Base-by-base conservation (phyloP, 2,888 invertebrate genomes). In the Sisyra nigra region DNA sequence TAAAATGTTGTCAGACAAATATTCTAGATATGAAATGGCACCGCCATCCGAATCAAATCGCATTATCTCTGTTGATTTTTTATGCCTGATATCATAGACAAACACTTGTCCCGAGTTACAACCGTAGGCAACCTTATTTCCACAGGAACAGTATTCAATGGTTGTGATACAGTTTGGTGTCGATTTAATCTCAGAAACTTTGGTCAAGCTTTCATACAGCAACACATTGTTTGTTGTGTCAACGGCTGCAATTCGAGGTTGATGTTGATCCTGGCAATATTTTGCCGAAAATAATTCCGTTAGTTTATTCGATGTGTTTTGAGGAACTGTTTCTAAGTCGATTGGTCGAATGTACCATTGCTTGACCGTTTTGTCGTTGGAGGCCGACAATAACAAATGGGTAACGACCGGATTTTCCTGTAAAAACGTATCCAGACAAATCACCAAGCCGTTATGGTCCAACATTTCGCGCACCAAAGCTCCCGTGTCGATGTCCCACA, bases 401-500 rank as follows among this genome's bases (percentile, higher is more conserved):
- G 24, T 17, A 38, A 55, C 54, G 24, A 19, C 44, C 2, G 55
- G 52, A 15, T 54, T 52, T 44, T 53, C 52, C 41, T 50, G 48
- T 29, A 53, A 54, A 42, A 52, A 55, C 5, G 57, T 57, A 44
- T 60, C 58, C 40, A 60, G 45, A 36, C 55, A 57, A 10, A 31
- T 31, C 35, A 48, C 54, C 50, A 49, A 56, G 56, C 57, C 56
- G 49, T 51, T 52, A 39, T 51, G 51, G 34, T 53, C 53, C 35
- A 50, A 36, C 44, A 53, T 52, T 46, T 53, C 51, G 35, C 52
- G 49, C 33, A 54, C 49, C 11, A 48, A 46, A 15, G 46, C 44
- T 7, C 45, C 45, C 7, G 50, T 51, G n/a, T 54, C 52, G 14
- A 59, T 50, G 46, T 63, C 54, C 57, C 60, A 64, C 44, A 68